Percentiles rank a stretch among this genome's conserved stretches.
These are phyloP conservation scores for Laupala kohalensis DNA, from an alignment of 1,140 invertebrate genomes.

Conservation along the genomic window DNA sequence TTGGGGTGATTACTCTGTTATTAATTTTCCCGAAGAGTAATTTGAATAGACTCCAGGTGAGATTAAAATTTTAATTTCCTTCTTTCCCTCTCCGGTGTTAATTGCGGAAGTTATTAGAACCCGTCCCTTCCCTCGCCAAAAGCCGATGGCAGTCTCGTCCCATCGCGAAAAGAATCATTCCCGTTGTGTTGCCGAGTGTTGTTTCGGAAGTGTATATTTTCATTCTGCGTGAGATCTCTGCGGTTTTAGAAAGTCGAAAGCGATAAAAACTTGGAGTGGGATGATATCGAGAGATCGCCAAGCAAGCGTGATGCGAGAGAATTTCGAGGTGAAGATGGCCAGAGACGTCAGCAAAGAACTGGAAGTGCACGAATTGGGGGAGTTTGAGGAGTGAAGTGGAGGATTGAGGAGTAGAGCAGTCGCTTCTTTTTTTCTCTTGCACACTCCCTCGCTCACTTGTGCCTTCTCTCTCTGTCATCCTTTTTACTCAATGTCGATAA, in stretches of 20 bases:
- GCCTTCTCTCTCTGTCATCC: neutral
- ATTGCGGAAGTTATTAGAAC: neutral
- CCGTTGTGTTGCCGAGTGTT: neutral
- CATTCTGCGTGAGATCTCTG: neutral
- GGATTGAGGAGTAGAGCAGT: neutral
- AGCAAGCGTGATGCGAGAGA: neutral
- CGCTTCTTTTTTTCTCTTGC: neutral
- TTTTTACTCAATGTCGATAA: slow-evolving; percentile 6
- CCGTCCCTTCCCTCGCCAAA: neutral
- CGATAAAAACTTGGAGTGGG: neutral
- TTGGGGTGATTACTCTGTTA: neutral
- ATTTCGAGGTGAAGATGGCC: neutral
- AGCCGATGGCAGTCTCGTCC: neutral
- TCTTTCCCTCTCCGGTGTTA: neutral
- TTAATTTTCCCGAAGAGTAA: neutral
- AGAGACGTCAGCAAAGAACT: neutral
- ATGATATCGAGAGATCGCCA: neutral
- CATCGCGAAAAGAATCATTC: too few species aligned
- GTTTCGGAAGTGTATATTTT: neutral
- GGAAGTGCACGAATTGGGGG: neutral
- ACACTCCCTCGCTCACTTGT: neutral
- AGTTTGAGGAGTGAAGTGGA: neutral
- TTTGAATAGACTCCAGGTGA: neutral
- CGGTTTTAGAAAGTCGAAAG: neutral
- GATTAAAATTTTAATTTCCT: neutral